Evolutionary conservation across 1,140 invertebrate genomes (phyloP).

Genomic region (Leptonema lineaticorne): DNA sequence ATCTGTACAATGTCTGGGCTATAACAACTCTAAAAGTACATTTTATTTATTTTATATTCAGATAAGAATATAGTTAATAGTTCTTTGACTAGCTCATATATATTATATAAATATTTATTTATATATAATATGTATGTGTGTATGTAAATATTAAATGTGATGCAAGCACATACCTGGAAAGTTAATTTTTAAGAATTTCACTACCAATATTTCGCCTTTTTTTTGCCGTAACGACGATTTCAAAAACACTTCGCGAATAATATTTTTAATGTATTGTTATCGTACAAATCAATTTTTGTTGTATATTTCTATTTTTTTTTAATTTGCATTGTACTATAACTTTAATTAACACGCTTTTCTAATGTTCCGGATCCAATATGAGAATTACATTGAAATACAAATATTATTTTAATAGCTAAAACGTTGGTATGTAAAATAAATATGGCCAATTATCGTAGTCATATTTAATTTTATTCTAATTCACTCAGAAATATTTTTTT

Average conservation of each 20-base stretch:
- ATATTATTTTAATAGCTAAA: slow-evolving; percentile 39
- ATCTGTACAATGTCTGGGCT: slow-evolving; percentile 23
- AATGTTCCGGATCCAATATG: slow-evolving; percentile 42
- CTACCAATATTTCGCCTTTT: too few species aligned
- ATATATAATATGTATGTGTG: not conserved
- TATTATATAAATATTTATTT: slow-evolving; percentile 1
- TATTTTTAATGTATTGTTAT: too few species aligned
- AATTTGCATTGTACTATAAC: slow-evolving; percentile 41
- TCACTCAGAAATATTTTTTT: not conserved
- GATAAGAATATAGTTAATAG: slow-evolving; percentile 8
- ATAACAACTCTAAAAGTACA: slow-evolving; percentile 24
- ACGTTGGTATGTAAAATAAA: slow-evolving; percentile 41
- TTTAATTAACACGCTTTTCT: slow-evolving; percentile 41
- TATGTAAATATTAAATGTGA: slow-evolving; percentile 35
- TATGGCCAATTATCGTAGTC: slow-evolving; percentile 30
- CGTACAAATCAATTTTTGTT: too few species aligned
- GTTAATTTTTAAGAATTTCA: too few species aligned
- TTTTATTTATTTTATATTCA: not conserved
- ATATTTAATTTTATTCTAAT: too few species aligned
- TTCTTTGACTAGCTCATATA: slow-evolving; percentile 26
- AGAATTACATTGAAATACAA: slow-evolving; percentile 42
- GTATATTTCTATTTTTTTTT: slow-evolving; percentile 19
- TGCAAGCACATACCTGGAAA: too few species aligned
- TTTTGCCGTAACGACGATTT: too few species aligned
- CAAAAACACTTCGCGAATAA: too few species aligned